Evolutionary conservation across 2,113 vertebrate genomes (phyloP).

Genomic region (Columba janthina): DNA sequence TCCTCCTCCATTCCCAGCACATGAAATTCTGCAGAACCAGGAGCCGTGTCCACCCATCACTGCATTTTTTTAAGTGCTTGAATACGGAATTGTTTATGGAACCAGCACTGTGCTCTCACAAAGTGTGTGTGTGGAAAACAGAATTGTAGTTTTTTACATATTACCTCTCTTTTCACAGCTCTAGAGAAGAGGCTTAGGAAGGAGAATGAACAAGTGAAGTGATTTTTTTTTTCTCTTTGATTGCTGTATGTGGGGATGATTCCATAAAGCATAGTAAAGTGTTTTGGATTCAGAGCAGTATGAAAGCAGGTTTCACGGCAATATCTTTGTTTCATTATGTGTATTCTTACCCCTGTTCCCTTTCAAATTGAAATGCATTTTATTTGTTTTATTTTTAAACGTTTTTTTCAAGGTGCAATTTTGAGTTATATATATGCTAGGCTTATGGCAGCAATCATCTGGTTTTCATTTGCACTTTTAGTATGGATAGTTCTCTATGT

Average conservation of each 20-base stretch:
- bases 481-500: not conserved
- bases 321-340: not conserved
- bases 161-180: not conserved
- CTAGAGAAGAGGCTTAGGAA: not conserved
- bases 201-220: not conserved
- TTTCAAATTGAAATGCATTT: not conserved
- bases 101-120: not conserved
- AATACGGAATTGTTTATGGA: not conserved
- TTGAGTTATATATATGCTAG: not conserved
- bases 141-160: not conserved
- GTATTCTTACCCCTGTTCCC: not conserved
- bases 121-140: not conserved
- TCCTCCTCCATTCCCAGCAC: not conserved
- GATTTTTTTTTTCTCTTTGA: not conserved
- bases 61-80: not conserved
- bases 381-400: not conserved
- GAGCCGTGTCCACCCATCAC: not conserved
- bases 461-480: not conserved
- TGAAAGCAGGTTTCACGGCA: not conserved
- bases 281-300: not conserved
- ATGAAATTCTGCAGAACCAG: not conserved
- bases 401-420: not conserved
- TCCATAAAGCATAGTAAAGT: not conserved
- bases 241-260: not conserved
- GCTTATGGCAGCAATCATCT: not conserved